Conservation (phyloP, 2,113 vertebrate genomes). For the Ovis aries region DNA sequence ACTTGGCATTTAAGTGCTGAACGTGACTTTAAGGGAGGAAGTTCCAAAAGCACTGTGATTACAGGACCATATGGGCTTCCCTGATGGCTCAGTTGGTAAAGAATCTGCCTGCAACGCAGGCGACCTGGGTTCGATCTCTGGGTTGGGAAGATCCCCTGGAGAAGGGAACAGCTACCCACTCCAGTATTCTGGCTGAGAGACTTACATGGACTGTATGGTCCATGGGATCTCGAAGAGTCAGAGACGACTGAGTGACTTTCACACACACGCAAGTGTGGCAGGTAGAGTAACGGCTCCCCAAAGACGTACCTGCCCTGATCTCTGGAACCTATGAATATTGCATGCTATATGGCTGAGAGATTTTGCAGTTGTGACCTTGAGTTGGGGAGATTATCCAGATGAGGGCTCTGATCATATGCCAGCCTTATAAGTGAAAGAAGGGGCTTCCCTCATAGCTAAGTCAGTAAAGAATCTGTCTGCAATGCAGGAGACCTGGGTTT, state of each 20-base stretch:
- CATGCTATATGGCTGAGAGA: background rate
- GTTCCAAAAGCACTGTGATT: background rate
- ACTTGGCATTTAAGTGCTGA: background rate
- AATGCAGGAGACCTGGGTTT: background rate
- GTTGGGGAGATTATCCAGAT: background rate
- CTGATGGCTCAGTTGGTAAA: background rate
- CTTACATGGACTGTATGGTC: background rate
- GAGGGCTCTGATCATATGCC: background rate
- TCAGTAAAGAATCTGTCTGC: background rate
- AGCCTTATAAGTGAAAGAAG: background rate
- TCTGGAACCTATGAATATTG: background rate
- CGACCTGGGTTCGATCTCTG: background rate
- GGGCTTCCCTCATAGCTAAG: background rate
- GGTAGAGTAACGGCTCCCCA: background rate
- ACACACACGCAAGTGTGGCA: background rate
- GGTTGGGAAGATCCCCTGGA: background rate
- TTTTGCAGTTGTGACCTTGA: background rate
- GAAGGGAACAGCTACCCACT: background rate
- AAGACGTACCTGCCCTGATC: background rate
- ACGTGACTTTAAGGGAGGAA: background rate
- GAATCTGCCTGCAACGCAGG: background rate
- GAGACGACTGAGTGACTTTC: background rate
- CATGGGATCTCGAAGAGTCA: fast-evolving
- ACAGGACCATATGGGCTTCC: background rate
- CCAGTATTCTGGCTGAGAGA: background rate